Conservation (phyloP, 2,113 vertebrate genomes). For the Platichthys flesus region DNA sequence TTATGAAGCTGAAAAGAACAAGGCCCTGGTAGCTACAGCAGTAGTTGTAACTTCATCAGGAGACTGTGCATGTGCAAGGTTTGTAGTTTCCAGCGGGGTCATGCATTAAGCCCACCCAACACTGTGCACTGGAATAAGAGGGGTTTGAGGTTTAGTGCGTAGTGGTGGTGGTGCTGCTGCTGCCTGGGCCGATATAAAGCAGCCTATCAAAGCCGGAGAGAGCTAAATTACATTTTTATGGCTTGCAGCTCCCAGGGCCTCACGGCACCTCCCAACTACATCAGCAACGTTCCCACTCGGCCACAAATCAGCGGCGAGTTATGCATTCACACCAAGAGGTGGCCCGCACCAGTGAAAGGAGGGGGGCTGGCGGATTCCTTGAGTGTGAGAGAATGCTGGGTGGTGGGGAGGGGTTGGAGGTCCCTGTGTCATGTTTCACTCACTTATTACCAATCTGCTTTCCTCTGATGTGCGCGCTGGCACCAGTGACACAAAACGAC, state of each 20-base stretch:
- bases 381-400: conserved; percentile 46
- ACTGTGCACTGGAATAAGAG: conserved; percentile 51
- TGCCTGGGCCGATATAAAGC: conserved; percentile 77
- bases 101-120: conserved; percentile 1
- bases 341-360: conserved; percentile 62
- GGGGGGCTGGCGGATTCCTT: conserved; percentile 57
- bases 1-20: background rate
- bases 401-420: conserved; percentile 12
- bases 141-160: conserved; percentile 30
- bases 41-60: conserved; percentile 75
- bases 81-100: conserved; percentile 60
- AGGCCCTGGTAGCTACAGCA: conserved; percentile 46
- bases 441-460: conserved; percentile 47
- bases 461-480: conserved; percentile 34
- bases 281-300: conserved; percentile 70
- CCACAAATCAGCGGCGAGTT: conserved; percentile 76
- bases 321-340: conserved; percentile 77
- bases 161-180: conserved; percentile 31
- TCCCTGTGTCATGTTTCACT: conserved; percentile 54
- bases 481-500: conserved; percentile 21
- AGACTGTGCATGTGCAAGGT: conserved; percentile 57
- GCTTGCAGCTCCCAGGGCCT: conserved; percentile 68
- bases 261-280: conserved; percentile 57
- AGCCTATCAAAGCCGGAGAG: conserved; percentile 80
- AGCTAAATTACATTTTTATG: conserved; percentile 79